Evolutionary conservation across 2,797 vertebrate genomes (phyloP).

Genomic region (Astyanax mexicanus): DNA sequence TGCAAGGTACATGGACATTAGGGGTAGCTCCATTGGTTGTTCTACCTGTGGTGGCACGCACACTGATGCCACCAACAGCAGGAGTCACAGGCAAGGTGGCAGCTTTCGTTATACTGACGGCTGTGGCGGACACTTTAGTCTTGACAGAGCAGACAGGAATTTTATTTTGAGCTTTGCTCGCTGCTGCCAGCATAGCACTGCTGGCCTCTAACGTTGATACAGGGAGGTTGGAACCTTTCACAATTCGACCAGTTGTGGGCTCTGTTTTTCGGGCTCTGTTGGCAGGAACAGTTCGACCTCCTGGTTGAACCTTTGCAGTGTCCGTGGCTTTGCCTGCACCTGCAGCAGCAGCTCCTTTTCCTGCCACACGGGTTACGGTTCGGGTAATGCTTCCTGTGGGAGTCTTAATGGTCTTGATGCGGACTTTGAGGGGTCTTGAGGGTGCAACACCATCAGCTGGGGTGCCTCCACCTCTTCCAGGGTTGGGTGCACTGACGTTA

Average conservation of each 20-base stretch:
- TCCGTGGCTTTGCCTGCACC: conserved; percentile 71
- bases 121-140: conserved; percentile 83
- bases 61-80: conserved; percentile 72
- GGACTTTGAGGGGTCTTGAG: conserved; percentile 91
- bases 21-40: conserved; percentile 83
- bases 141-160: conserved; percentile 78
- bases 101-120: conserved; percentile 83
- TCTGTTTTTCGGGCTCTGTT: conserved; percentile 72
- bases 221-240: conserved; percentile 77
- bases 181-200: conserved; percentile 94
- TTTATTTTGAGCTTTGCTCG: conserved; percentile 94
- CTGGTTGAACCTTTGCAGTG: conserved; percentile 68
- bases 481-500: neutral
- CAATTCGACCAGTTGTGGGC: conserved; percentile 60
- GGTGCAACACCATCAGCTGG: conserved; percentile 80
- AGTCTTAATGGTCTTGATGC: conserved; percentile 97
- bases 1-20: conserved; percentile 60
- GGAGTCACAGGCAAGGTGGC: conserved; percentile 81
- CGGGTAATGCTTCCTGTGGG: conserved; percentile 93
- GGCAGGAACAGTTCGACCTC: conserved; percentile 67
- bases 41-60: conserved; percentile 79
- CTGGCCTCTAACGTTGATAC: conserved; percentile 92
- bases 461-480: conserved; percentile 61
- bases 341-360: conserved; percentile 70
- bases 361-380: conserved; percentile 89